Conservation (phyloP, 2,113 vertebrate species). For the Diphyllodes magnificus region DNA sequence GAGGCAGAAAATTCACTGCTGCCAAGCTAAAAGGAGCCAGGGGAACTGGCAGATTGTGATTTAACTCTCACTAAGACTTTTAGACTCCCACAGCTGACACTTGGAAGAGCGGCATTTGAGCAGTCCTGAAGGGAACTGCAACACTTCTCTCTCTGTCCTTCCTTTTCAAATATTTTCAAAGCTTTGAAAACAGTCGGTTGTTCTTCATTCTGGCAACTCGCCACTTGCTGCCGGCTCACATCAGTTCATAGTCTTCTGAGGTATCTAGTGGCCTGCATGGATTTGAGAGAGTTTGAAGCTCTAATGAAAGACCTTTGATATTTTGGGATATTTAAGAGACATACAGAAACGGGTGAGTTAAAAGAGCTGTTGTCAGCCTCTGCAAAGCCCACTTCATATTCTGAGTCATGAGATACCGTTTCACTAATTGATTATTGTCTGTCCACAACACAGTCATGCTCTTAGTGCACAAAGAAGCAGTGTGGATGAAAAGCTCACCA, state of each 20-base stretch:
- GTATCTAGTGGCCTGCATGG: not conserved
- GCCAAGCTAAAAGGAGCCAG: not conserved
- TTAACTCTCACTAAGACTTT: constrained; percentile 34
- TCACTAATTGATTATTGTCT: constrained; percentile 45
- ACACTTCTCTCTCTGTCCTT: constrained; percentile 35
- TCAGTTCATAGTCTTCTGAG: constrained; percentile 26
- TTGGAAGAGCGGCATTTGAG: constrained; percentile 2
- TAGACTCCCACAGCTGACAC: constrained; percentile 15
- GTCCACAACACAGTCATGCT: not conserved
- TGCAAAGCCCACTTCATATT: constrained; percentile 28
- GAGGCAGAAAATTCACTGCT: constrained; percentile 9
- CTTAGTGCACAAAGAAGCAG: constrained; percentile 26
- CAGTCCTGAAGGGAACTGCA: constrained; percentile 44
- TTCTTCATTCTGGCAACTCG: constrained; percentile 6
- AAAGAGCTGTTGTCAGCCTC: constrained; percentile 53
- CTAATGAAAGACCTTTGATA: constrained; percentile 45
- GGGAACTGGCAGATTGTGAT: constrained; percentile 4
- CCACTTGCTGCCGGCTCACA: constrained; percentile 36
- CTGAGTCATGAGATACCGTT: constrained; percentile 16
- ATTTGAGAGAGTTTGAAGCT: constrained; percentile 26
- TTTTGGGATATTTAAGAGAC: constrained; percentile 28
- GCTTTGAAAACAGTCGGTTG: constrained; percentile 52
- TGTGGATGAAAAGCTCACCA: constrained; percentile 22
- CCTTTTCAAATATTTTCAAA: constrained; percentile 62
- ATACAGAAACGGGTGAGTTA: not conserved